Evolutionary conservation across 2,113 vertebrate species (phyloP), one percentile per base, ranked within the genome.

Genomic region (Thryonomys swinderianus): DNA sequence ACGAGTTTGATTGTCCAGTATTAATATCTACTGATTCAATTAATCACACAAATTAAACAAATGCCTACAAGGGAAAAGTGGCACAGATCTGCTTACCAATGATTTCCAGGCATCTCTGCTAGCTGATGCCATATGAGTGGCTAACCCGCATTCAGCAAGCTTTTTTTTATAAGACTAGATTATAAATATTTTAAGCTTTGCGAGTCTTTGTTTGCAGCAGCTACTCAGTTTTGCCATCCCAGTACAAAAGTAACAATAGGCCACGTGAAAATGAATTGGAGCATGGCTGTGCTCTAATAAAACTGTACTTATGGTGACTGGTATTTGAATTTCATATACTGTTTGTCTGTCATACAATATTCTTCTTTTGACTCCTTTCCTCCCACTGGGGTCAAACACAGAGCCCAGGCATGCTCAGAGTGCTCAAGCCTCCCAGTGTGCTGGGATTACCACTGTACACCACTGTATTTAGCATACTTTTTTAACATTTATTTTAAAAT

Each of bases 21-120:
- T 91, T 86, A 92, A 94, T 84, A 95, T 34, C 59, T 42, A 48
- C 25, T 64, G 74, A 89, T 86, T 73, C 73, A 92, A 91, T 95
- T 95, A 86, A 95, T 91, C 88, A 91, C 90, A 71, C 18, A 88
- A 96, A 79, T 83, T 78, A 91, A 92, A 71, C 18, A 88, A 96
- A 79, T 83, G 82, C 14, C 85, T 85, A 59, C 17, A 30, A 79
- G n/a, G 61, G 12, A 37, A 62, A 97, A 82, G 82, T 64, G 25
- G 71, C 80, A n/a, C 8, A 21, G 34, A 59, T 85, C 21, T 78
- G 40, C 89, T 51, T 82, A 53, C n/a, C 59, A 73, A 1, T 69
- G 71, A 93, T 79, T 95, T 93, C 88, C 78, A 95, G 85, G 67
- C 73, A 90, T n/a, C 73, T 66, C 34, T 95, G 42, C 53, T 64